Evolutionary conservation across 2,113 vertebrate genomes (phyloP).

Genomic region (Oreocharis arfaki): DNA sequence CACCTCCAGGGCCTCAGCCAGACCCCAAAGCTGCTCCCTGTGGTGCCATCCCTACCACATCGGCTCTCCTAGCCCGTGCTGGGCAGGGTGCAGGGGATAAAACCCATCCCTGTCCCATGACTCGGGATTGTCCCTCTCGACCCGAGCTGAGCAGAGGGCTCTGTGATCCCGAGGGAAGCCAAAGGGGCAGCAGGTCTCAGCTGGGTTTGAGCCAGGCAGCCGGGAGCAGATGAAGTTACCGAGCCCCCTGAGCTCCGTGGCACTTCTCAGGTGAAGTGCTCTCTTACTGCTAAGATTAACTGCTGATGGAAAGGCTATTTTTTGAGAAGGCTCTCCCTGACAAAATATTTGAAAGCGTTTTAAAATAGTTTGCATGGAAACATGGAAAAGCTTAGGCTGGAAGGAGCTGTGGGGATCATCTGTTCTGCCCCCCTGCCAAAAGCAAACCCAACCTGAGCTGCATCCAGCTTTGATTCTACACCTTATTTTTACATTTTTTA

Average conservation of each 20-base stretch:
- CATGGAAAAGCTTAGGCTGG: background rate
- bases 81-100: background rate
- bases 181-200: background rate
- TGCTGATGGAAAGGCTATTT: background rate
- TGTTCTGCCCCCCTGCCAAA: background rate
- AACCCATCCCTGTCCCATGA: background rate
- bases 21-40: fast-evolving
- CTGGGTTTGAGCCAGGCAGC: background rate
- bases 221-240: fast-evolving
- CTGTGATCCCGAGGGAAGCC: background rate
- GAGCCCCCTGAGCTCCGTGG: background rate
- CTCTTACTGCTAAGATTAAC: background rate
- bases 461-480: background rate
- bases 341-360: background rate
- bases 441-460: background rate
- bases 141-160: background rate
- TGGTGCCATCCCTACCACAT: fast-evolving
- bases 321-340: background rate
- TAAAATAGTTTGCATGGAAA: background rate
- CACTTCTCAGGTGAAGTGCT: background rate
- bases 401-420: background rate
- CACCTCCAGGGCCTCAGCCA: background rate
- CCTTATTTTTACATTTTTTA: background rate
- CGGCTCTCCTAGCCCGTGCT: background rate
- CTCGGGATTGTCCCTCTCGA: background rate